Conservation (phyloP, 2,797 vertebrate species). For the Spea hammondii region DNA sequence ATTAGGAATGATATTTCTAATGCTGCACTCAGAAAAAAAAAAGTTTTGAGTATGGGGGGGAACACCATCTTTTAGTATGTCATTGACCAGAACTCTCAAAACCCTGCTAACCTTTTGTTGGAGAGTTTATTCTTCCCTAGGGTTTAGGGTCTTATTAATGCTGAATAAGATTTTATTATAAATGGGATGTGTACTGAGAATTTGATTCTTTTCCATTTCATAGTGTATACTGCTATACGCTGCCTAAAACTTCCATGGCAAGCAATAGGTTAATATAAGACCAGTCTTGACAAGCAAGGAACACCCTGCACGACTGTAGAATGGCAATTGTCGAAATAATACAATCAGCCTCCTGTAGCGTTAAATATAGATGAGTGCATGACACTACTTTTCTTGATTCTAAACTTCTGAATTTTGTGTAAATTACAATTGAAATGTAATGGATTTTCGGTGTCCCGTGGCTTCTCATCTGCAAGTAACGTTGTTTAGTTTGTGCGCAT, state of each 20-base stretch:
- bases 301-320: slow-evolving; percentile 33
- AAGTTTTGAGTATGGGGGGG: no score
- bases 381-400: slow-evolving; percentile 37
- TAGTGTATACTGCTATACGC: no score
- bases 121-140: no score
- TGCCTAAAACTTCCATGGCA: not conserved
- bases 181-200: no score
- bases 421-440: slow-evolving; percentile 45
- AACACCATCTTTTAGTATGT: no score
- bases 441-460: slow-evolving; percentile 40
- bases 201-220: no score
- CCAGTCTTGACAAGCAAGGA: slow-evolving; percentile 32
- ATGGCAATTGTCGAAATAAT: slow-evolving; percentile 44
- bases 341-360: slow-evolving; percentile 50
- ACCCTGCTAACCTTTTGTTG: no score
- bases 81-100: no score
- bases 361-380: slow-evolving; percentile 43
- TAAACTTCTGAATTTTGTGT: slow-evolving; percentile 28
- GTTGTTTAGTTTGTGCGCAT: slow-evolving; percentile 31
- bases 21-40: no score
- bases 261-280: slow-evolving; percentile 10
- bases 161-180: no score
- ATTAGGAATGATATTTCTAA: no score
- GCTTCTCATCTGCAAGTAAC: slow-evolving; percentile 33
- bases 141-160: no score